Evolutionary conservation across 2,888 invertebrate species (phyloP).

Genomic region (Tenthredo amoena): DNA sequence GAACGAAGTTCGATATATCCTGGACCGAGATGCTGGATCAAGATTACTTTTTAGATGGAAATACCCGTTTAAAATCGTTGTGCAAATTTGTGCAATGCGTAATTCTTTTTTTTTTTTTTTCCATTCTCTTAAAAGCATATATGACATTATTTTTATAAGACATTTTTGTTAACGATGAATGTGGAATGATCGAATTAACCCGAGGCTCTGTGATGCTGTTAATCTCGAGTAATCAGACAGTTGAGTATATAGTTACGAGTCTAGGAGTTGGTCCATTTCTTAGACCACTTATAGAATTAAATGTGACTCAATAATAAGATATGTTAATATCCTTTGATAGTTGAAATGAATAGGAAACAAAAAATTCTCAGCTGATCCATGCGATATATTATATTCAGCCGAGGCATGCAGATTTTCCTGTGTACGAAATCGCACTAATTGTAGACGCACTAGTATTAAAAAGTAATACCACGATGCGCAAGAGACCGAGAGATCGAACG

Average conservation of each 20-base stretch:
- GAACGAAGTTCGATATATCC: neutral
- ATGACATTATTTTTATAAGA: neutral
- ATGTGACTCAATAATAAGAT: neutral
- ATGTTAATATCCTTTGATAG: neutral
- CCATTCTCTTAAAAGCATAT: neutral
- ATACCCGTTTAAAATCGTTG: neutral
- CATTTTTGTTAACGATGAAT: neutral
- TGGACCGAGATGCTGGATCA: neutral
- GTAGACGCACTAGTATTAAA: neutral
- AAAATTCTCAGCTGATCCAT: neutral
- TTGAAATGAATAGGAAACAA: neutral
- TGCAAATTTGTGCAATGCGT: neutral
- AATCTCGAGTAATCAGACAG: neutral
- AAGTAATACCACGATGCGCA: neutral
- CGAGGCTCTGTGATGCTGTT: conserved; percentile 6
- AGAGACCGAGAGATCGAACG: neutral
- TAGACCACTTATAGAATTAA: neutral
- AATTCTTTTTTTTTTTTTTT: neutral
- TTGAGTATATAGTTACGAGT: neutral
- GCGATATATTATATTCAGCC: neutral
- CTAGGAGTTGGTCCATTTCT: neutral
- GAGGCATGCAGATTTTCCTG: too few relatives aligned
- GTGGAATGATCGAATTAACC: neutral
- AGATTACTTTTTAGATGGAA: neutral
- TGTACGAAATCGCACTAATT: neutral